Evolutionary conservation across 2,113 vertebrate species (phyloP).

Genomic region (Trichechus manatus): DNA sequence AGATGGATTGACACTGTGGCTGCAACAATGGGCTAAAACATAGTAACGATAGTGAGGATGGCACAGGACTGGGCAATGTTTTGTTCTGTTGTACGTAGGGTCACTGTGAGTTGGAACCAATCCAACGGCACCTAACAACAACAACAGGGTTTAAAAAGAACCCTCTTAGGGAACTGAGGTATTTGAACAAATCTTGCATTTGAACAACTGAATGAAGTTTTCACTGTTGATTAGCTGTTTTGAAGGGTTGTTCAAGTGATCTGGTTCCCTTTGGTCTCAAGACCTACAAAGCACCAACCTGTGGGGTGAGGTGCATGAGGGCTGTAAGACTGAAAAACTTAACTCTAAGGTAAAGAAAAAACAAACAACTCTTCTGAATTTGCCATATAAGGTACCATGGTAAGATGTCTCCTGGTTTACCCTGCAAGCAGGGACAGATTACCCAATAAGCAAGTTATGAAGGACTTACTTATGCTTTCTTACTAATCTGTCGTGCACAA

Average conservation of each 20-base stretch:
- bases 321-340: not conserved
- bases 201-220: not conserved
- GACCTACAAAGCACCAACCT: not conserved
- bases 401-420: conserved; percentile 19
- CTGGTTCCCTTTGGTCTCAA: not conserved
- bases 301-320: not conserved
- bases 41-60: too few relatives aligned
- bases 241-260: conserved; percentile 19
- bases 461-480: too few relatives aligned
- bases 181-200: conserved; percentile 6
- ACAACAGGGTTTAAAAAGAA: not conserved
- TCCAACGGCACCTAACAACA: too few relatives aligned
- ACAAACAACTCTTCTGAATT: not conserved
- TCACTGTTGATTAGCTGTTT: not conserved
- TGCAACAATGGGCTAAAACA: too few relatives aligned
- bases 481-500: too few relatives aligned
- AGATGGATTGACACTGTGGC: too few relatives aligned
- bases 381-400: not conserved
- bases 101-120: too few relatives aligned
- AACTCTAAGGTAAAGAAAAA: conserved; percentile 35
- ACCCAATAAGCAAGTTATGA: too few relatives aligned
- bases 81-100: too few relatives aligned
- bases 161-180: not conserved
- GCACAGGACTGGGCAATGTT: too few relatives aligned
- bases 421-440: not conserved